These are phyloP conservation scores for Microtus montanus DNA, from an alignment of 2,113 vertebrate species.

Conservation along the genomic window DNA sequence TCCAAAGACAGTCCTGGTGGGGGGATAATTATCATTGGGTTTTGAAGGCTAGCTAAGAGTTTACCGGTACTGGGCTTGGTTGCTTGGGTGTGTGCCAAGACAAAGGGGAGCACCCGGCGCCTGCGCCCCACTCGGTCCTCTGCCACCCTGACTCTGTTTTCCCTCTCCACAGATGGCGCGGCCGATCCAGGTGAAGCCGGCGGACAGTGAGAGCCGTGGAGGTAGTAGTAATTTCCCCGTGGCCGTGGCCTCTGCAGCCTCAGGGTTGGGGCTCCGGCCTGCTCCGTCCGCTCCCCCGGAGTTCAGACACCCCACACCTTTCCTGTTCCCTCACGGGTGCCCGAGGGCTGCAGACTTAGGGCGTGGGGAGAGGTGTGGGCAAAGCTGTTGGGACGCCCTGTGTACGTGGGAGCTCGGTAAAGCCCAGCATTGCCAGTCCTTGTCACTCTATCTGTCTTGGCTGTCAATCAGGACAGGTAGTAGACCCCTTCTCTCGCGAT, in stretches of 20 bases:
- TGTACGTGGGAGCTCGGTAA: neutral
- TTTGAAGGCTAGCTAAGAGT: slow-evolving; percentile 43
- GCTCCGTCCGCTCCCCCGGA: neutral
- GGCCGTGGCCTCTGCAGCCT: neutral
- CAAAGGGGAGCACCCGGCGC: neutral
- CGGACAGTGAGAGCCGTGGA: slow-evolving; percentile 99
- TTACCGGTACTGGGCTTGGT: neutral
- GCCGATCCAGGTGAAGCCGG: slow-evolving; percentile 92
- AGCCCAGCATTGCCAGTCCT: neutral
- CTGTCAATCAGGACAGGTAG: neutral
- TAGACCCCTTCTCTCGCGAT: slow-evolving; percentile 33
- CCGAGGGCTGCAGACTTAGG: neutral
- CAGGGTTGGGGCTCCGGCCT: neutral
- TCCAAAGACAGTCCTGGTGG: neutral
- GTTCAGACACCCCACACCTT: neutral
- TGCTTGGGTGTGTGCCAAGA: neutral
- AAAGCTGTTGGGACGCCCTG: neutral
- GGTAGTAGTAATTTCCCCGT: slow-evolving; percentile 89
- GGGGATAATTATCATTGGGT: neutral
- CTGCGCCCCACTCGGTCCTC: accelerated
- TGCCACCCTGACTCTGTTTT: neutral
- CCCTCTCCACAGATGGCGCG: slow-evolving; percentile 86
- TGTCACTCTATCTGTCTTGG: neutral
- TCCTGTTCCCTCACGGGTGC: neutral
- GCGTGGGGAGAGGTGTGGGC: neutral